Evolutionary conservation across 2,797 vertebrate genomes (phyloP).

Genomic region (Characodon lateralis): DNA sequence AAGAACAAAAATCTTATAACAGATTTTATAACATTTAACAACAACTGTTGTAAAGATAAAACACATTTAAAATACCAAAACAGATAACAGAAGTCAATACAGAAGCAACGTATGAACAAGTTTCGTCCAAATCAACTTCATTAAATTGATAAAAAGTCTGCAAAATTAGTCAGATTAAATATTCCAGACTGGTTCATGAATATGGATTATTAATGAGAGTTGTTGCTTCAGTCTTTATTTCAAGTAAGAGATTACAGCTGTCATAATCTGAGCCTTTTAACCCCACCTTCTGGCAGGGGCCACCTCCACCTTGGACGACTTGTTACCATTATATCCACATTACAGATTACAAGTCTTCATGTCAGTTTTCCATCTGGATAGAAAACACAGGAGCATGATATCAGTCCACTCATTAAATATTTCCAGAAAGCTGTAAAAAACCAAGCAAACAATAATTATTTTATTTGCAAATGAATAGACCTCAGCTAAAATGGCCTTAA

Average conservation of each 20-base stretch:
- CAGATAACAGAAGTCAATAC: not conserved
- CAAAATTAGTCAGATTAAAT: not conserved
- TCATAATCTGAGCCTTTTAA: conserved; percentile 36
- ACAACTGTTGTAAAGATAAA: not conserved
- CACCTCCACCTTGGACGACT: not conserved
- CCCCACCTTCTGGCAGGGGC: not conserved
- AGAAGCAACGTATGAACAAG: not conserved
- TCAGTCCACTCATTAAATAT: not conserved
- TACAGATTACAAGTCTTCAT: not conserved
- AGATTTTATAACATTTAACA: not conserved
- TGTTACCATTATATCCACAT: not conserved
- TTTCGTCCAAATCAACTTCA: not conserved
- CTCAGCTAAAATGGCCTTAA: not conserved
- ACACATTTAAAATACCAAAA: not conserved
- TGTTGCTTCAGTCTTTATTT: conserved; percentile 17
- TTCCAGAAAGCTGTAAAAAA: not conserved
- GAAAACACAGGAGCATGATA: not conserved
- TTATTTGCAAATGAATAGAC: not conserved
- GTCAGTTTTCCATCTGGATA: not conserved
- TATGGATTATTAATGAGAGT: not conserved
- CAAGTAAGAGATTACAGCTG: conserved; percentile 22
- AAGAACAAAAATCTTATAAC: not conserved
- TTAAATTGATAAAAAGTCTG: not conserved
- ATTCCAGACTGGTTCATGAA: not conserved
- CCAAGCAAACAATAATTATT: not conserved